A percentile compares a stretch with the other conserved stretches of the same genome.
Conservation (phyloP, 2,888 invertebrate species). For the Oxyscelio sp. region DNA sequence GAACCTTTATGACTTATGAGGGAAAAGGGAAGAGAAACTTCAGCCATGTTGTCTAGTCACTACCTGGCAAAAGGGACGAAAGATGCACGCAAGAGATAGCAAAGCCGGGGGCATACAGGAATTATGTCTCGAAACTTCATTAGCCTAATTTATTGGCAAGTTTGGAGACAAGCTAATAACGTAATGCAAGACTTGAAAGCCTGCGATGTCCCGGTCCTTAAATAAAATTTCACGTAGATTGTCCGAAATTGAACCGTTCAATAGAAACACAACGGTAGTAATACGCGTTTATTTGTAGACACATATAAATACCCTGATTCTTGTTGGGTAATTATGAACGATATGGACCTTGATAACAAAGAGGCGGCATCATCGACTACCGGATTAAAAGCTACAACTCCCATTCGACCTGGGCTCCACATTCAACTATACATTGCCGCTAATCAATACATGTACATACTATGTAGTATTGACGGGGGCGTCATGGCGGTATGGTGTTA, state of each 20-base stretch:
- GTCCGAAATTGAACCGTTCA: too few relatives aligned
- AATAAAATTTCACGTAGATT: background rate
- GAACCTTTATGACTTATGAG: slow-evolving; percentile 81
- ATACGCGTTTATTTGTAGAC: background rate
- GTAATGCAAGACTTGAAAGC: too few relatives aligned
- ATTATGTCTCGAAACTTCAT: too few relatives aligned
- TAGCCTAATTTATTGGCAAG: too few relatives aligned
- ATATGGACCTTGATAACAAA: slow-evolving; percentile 71
- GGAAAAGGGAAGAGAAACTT: slow-evolving; percentile 74
- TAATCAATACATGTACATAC: slow-evolving; percentile 83
- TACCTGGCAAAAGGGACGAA: too few relatives aligned
- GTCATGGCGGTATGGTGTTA: slow-evolving; percentile 77
- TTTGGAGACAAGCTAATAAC: too few relatives aligned
- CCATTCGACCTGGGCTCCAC: slow-evolving; percentile 57
- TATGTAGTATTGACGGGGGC: slow-evolving; percentile 58
- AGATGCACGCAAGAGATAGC: too few relatives aligned
- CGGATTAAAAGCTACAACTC: slow-evolving; percentile 81
- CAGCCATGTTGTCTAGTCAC: slow-evolving; percentile 72
- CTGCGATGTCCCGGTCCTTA: too few relatives aligned
- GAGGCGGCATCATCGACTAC: slow-evolving; percentile 71
- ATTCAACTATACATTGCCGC: slow-evolving; percentile 77
- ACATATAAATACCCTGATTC: slow-evolving; percentile 1
- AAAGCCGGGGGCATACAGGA: too few relatives aligned
- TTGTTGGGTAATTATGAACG: slow-evolving; percentile 68
- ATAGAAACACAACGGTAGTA: background rate